These are phyloP conservation scores for Achroia grisella DNA, from an alignment of 1,140 invertebrate genomes.

Conservation along the genomic window DNA sequence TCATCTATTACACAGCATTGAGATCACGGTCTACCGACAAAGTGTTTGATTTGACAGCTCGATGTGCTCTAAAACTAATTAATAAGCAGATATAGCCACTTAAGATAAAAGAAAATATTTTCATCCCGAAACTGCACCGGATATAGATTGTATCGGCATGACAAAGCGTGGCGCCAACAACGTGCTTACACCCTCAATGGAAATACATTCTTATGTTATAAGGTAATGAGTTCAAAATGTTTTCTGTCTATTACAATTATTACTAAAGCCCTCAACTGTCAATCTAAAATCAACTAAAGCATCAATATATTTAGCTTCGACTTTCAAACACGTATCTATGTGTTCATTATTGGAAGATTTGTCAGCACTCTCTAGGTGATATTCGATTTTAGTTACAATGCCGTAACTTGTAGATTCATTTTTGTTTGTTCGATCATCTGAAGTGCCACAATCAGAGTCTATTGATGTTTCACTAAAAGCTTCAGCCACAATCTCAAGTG, in stretches of 20 bases:
- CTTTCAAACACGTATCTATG: constrained; percentile 8
- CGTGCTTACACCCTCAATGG: constrained; percentile 4
- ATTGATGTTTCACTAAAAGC: constrained; percentile 58
- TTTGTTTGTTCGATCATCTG: constrained; percentile 15
- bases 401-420: neutral
- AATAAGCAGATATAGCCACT: constrained; percentile 73
- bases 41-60: constrained; percentile 67
- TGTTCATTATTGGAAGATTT: constrained; percentile 23
- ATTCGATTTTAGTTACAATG: constrained; percentile 4
- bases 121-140: constrained; percentile 68
- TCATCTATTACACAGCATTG: constrained; percentile 41
- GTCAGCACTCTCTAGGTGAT: constrained; percentile 15
- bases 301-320: constrained; percentile 6
- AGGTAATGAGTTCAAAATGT: constrained; percentile 6
- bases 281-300: constrained; percentile 19
- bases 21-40: constrained; percentile 41
- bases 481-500: constrained; percentile 56
- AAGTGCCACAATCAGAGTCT: constrained; percentile 52
- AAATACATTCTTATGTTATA: constrained; percentile 13
- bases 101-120: constrained; percentile 73
- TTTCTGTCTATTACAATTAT: constrained; percentile 1
- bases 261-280: constrained; percentile 6
- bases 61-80: constrained; percentile 62
- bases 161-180: constrained; percentile 65
- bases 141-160: constrained; percentile 69